Conservation (phyloP, 2,797 vertebrate species). For the Cossypha heuglini region DNA sequence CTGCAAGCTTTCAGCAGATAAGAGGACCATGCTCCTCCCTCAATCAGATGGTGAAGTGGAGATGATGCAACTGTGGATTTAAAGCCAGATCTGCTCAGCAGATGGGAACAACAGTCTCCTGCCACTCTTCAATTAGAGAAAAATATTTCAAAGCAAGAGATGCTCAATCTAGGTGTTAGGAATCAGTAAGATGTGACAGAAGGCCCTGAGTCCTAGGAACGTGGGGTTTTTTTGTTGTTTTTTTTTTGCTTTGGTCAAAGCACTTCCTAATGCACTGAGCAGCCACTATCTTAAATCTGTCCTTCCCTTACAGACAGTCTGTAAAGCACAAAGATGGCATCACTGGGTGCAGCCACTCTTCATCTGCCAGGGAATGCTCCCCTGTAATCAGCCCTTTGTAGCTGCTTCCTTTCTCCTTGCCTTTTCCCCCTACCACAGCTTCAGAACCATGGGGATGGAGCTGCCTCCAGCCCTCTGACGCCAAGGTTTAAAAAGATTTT, state of each 20-base stretch:
- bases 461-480: not conserved
- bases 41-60: accelerated
- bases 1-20: not conserved
- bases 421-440: not conserved
- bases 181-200: not conserved
- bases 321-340: not conserved
- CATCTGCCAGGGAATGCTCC: not conserved
- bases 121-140: not conserved
- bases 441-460: not conserved
- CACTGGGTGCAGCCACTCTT: not conserved
- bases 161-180: not conserved
- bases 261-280: not conserved
- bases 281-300: not conserved
- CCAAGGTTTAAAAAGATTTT: not conserved
- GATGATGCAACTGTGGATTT: not conserved
- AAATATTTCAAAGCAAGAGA: not conserved
- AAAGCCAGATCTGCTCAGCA: not conserved
- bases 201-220: not conserved
- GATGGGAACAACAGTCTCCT: not conserved
- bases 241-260: not conserved
- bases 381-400: not conserved
- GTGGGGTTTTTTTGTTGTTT: too few relatives aligned
- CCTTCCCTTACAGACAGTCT: not conserved
- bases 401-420: not conserved
- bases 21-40: not conserved